Percentiles rank a stretch among this genome's conserved stretches.
Conservation (phyloP, 1,140 invertebrate species). For the Eupeodes corollae region DNA sequence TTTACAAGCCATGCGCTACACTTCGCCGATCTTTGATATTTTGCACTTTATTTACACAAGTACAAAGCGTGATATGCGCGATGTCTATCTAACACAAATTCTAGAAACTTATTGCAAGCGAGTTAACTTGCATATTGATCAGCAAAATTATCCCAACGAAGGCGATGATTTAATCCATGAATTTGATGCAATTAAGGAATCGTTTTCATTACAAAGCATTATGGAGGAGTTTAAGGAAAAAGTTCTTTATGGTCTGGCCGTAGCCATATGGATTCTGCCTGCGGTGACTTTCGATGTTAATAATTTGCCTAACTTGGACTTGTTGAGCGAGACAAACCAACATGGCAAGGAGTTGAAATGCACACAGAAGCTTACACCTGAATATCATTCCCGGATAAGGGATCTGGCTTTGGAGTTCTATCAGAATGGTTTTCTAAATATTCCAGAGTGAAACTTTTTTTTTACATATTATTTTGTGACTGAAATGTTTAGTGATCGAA, state of each 20-base stretch:
- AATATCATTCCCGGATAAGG: conserved; percentile 28
- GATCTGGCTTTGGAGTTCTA: conserved; percentile 33
- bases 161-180: conserved; percentile 4
- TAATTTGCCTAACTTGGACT: conserved; percentile 33
- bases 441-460: no score
- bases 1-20: conserved; percentile 42
- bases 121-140: conserved; percentile 14
- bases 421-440: conserved; percentile 26
- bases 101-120: conserved; percentile 21
- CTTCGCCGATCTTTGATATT: conserved; percentile 41
- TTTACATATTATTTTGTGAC: no score
- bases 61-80: conserved; percentile 24
- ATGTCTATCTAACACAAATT: conserved; percentile 23
- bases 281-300: conserved; percentile 32
- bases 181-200: conserved; percentile 12
- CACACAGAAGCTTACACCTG: conserved; percentile 26
- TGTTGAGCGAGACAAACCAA: conserved; percentile 24
- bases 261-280: conserved; percentile 34
- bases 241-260: conserved; percentile 30
- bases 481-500: no score
- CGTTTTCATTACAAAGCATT: conserved; percentile 23
- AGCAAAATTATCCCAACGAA: conserved; percentile 10
- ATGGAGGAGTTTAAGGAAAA: conserved; percentile 25
- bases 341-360: conserved; percentile 28
- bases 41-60: conserved; percentile 35